These are phyloP conservation scores for Gnathonemus longibarbis DNA, from an alignment of 2,113 vertebrate genomes.

Conservation along the genomic window DNA sequence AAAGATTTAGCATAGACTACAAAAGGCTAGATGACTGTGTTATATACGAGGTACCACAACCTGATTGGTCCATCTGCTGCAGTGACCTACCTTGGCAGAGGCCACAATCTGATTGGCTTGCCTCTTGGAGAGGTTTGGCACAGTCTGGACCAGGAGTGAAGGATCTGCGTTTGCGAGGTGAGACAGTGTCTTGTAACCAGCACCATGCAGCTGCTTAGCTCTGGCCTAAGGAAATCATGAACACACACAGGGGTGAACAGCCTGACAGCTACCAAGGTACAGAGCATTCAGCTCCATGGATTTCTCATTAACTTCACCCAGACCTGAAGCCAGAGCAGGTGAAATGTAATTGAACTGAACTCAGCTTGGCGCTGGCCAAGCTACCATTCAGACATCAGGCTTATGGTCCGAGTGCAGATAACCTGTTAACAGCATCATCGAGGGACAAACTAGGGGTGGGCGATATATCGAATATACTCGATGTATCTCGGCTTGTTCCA, in stretches of 20 bases:
- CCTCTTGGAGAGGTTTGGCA: slow-evolving; percentile 70
- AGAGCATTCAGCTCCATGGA: not conserved
- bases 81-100: slow-evolving; percentile 78
- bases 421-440: not conserved
- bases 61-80: not conserved
- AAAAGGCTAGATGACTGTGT: not conserved
- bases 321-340: not conserved
- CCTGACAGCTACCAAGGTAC: not conserved
- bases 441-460: not conserved
- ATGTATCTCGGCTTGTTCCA: too few species aligned
- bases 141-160: slow-evolving; percentile 55
- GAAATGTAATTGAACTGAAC: not conserved
- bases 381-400: not conserved
- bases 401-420: not conserved
- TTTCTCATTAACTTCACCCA: not conserved
- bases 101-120: slow-evolving; percentile 82
- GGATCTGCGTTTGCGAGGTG: slow-evolving; percentile 83
- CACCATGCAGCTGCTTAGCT: slow-evolving; percentile 80
- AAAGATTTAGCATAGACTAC: not conserved
- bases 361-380: not conserved
- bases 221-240: slow-evolving; percentile 61
- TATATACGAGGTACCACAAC: not conserved
- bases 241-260: not conserved
- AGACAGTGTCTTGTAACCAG: slow-evolving; percentile 76
- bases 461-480: too few species aligned